Evolutionary conservation across 2,797 vertebrate species (phyloP), one percentile per base, ranked within the genome.

Genomic region (Myotis vivesi): DNA sequence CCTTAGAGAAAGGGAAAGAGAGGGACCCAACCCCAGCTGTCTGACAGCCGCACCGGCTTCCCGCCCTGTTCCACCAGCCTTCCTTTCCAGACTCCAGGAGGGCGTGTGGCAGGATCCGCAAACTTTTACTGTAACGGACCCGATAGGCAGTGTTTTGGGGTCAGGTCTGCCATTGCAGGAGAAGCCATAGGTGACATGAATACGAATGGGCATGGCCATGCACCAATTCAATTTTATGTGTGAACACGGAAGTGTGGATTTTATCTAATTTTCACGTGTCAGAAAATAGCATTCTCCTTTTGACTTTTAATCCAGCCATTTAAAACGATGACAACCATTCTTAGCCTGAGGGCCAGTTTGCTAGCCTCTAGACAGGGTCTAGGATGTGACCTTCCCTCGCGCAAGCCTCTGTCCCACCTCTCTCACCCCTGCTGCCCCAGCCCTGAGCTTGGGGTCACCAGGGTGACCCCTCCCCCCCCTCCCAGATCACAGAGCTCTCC

Each of bases 401-500:
- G 1, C 4, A 23, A 15, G 11, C 9, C 41, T 28, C 41, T 28
- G 38, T 28, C 25, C 22, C 4, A n/a, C 1, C 4, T 8, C n/a
- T 5, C 53, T 75, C 25, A 55, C 51, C 4, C 0, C 16, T 51
- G 49, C 23, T 16, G 46, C 53, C 57, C 30, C 10, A 25, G 17
- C 17, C 66, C 36, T 16, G 4, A 49, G 53, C 68, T 57, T 36
- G 3, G 41, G 30, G 46, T 20, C 5, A 33, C 72, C 72, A 51
- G 44, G 44, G 33, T 15, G 73, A 12, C 3, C 0, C 0, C 41
- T 87, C 38, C 3, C 17, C 3, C 9, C 1, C 25, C 41, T 33
- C 90, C 17, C 98, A 99, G 99, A 99, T 99, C 97, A 99, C 99
- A 0, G 99, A 99, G 91, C 98, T 99, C 91, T 99, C 99, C 13